These are phyloP conservation scores for Pholis gunnellus DNA, from an alignment of 2,113 vertebrate genomes.

Conservation along the genomic window DNA sequence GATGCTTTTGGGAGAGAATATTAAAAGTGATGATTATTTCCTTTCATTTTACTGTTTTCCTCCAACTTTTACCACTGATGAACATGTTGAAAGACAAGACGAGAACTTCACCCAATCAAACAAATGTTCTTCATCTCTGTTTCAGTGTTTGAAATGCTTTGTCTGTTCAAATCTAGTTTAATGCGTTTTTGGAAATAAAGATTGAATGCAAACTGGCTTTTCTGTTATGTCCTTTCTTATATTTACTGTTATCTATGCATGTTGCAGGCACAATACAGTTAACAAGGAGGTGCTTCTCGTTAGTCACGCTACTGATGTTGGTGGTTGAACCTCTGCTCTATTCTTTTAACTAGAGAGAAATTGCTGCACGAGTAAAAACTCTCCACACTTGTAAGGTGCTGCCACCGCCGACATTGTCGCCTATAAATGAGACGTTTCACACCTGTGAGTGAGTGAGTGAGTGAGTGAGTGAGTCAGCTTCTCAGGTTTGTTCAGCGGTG, in stretches of 20 bases:
- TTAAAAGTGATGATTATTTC: constrained; percentile 20
- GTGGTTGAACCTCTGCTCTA: neutral
- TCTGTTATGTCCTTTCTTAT: neutral
- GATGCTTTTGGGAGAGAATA: neutral
- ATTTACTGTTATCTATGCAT: neutral
- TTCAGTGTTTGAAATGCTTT: constrained; percentile 55
- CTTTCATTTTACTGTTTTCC: constrained; percentile 15
- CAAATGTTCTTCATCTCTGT: constrained; percentile 12
- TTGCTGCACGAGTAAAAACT: neutral
- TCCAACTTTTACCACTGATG: constrained; percentile 12
- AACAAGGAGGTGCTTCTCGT: too few relatives aligned
- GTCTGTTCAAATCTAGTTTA: constrained; percentile 57
- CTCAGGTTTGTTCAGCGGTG: neutral
- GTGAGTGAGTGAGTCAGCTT: too few relatives aligned
- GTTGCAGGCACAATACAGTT: neutral
- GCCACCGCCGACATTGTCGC: neutral
- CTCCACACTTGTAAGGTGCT: neutral
- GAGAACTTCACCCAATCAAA: neutral
- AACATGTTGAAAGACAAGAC: constrained; percentile 6
- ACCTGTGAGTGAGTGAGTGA: too few relatives aligned
- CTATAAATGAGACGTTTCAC: neutral
- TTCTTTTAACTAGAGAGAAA: neutral
- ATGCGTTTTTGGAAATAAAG: constrained; percentile 77
- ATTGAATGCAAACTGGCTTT: constrained; percentile 37
- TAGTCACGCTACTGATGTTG: neutral